Conservation (phyloP, 2,113 vertebrate genomes). For the Picathartes gymnocephalus region DNA sequence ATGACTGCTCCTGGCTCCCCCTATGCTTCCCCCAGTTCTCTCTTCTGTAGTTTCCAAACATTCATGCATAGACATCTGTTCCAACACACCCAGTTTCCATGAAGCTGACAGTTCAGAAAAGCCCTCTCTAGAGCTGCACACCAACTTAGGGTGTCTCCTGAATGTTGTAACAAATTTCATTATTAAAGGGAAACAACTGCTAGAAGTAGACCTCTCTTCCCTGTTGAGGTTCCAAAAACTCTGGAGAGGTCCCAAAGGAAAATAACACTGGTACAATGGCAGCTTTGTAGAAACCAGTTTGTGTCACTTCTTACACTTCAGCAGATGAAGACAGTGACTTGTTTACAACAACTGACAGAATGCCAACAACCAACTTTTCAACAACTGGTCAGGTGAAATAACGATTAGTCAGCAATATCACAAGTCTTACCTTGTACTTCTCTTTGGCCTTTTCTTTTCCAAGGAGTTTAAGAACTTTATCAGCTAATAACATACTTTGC, state of each 20-base stretch:
- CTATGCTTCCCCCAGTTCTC: background rate
- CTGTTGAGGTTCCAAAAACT: background rate
- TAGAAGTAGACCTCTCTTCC: background rate
- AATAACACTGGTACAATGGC: background rate
- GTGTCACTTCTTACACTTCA: background rate
- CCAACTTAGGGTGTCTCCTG: background rate
- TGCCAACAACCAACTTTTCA: background rate
- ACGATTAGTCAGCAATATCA: background rate
- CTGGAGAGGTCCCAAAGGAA: background rate
- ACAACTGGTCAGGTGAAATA: background rate
- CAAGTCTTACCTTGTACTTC: constrained; percentile 89
- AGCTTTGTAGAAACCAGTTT: background rate
- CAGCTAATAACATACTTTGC: constrained; percentile 96
- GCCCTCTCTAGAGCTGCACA: background rate
- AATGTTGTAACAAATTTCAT: background rate
- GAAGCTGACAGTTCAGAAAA: background rate
- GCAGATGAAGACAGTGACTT: background rate
- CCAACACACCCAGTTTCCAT: background rate
- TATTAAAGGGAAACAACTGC: background rate
- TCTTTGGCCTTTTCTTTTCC: constrained; percentile 99
- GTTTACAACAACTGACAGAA: background rate
- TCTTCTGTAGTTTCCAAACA: background rate
- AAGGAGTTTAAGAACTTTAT: constrained; percentile 96
- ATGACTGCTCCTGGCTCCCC: background rate
- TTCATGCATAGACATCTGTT: background rate